Base-by-base conservation (phyloP, 23 tunicate genomes). In the Trididemnum clinides region DNA sequence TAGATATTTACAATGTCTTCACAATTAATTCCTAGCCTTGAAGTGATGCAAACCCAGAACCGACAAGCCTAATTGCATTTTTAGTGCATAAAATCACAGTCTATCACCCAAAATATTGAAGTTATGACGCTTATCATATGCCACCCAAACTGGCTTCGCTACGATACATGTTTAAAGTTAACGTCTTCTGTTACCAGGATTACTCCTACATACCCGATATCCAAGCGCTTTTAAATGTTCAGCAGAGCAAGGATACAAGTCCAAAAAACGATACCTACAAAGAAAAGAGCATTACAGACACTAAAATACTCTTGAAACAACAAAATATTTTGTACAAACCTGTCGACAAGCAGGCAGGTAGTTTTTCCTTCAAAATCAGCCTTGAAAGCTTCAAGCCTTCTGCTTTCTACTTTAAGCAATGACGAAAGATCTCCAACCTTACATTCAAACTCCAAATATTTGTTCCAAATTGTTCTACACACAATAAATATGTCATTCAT, bases 401-500 rank as follows among this genome's bases (percentile, higher is more conserved):
- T 71, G 62, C 82, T 89, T 85, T 94, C 98, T 3, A 95, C 95
- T 51, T 95, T 95, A 51, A 95, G 59, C 64, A 95, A 82, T 1
- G 99, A 95, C 1, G 99, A 79, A 32, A 95, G 83, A 84, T 95
- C 99, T 0, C 99, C 99, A 70, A 95, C 95, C 44, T 95, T 87
- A 59, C 89, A 83, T 78, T 95, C 99, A 71, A 95, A 95, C 44
- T 95, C 95, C 38, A 88, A 85, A 37, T 95, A 95, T 79, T 95
- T 93, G 77, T 95, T 83, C 99, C 99, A 95, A 49, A 95, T 90
- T 33, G 87, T 86, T 50, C 98, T 93, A 75, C 28, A 69, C 36
- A 31, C 5, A 12, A 62, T 7, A 44, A 44, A n/a, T n/a, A n/a
- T n/a, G n/a, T n/a, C n/a, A n/a, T n/a, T n/a, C n/a, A n/a, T n/a